Base-by-base conservation (phyloP, 2,113 vertebrate genomes). In the Paradoxurus hermaphroditus region DNA sequence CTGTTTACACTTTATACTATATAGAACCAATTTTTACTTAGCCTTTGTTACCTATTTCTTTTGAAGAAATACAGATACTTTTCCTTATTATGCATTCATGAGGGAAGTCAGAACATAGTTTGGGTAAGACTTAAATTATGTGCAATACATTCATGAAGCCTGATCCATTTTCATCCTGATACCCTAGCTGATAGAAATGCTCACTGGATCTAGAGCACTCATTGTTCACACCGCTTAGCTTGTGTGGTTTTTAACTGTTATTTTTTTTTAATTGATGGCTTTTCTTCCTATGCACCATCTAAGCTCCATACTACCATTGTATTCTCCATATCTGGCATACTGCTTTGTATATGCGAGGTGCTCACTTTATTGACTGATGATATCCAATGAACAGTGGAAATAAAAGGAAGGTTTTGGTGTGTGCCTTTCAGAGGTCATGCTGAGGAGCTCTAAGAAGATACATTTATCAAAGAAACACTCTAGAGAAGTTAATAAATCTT, bases 351-450 rank as follows among this genome's bases (percentile, higher is more conserved):
- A 56, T 51, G 31, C 44, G 63, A 91, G 31, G 4, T 51, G 10
- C 12, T 96, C 67, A n/a, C 7, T 79, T 90, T 77, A 82, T 68
- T 90, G 41, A 90, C 39, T 84, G 14, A 81, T 34, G 81, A 83
- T 91, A 81, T 41, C 6, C 18, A 86, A 51, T 94, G 8, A 56
- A 56, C 21, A 23, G 56, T 94, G 51, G 4, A 82, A 59, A 65
- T 72, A 82, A 93, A 95, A 78, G 2, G 16, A 90, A 87, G 1
- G 2, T 82, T 96, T 97, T 91, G 16, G 0, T 89, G 3, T 78
- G 25, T 86, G 6, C 18, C 29, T 73, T 96, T 91, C 70, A 53
- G 41, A 85, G 91, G 44, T 94, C 51, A 96, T 94, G 89, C 56
- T 59, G 9, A 86, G 19, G 51, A 72, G 3, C 29, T 86, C 29